These are phyloP conservation scores for Clarias pachynema DNA, from an alignment of 2,797 vertebrate species.

Conservation along the genomic window DNA sequence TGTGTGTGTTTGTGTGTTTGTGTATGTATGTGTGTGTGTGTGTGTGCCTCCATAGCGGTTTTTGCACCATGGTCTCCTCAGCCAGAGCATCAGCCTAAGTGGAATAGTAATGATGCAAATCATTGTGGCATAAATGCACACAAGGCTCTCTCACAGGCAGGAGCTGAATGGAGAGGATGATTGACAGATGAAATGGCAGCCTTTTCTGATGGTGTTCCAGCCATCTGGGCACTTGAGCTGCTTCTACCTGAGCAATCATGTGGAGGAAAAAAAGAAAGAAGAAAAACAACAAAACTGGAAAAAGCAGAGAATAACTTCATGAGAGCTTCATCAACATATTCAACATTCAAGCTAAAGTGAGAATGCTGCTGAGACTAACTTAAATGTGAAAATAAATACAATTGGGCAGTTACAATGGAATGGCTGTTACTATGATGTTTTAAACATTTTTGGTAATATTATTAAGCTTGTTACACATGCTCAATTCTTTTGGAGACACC, in stretches of 20 bases:
- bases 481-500: background rate
- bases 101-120: constrained; percentile 51
- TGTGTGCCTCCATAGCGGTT: constrained; percentile 21
- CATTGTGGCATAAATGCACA: constrained; percentile 43
- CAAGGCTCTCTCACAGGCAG: constrained; percentile 32
- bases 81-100: constrained; percentile 42
- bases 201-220: constrained; percentile 33
- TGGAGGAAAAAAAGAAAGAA: constrained; percentile 8
- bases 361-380: background rate
- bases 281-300: constrained; percentile 10
- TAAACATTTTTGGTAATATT: background rate
- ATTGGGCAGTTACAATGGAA: background rate
- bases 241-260: constrained; percentile 43
- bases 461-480: background rate
- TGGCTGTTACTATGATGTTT: background rate
- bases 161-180: constrained; percentile 40
- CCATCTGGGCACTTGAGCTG: constrained; percentile 36
- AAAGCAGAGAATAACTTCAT: constrained; percentile 18
- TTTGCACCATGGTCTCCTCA: constrained; percentile 36
- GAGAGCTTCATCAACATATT: constrained; percentile 14
- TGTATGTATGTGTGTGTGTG: constrained; percentile 7
- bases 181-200: constrained; percentile 46
- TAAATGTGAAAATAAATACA: background rate
- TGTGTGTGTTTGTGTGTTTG: background rate
- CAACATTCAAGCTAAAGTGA: constrained; percentile 14